Conservation (phyloP, 2,113 vertebrate species). For the Epinephelus cyanopodus region DNA sequence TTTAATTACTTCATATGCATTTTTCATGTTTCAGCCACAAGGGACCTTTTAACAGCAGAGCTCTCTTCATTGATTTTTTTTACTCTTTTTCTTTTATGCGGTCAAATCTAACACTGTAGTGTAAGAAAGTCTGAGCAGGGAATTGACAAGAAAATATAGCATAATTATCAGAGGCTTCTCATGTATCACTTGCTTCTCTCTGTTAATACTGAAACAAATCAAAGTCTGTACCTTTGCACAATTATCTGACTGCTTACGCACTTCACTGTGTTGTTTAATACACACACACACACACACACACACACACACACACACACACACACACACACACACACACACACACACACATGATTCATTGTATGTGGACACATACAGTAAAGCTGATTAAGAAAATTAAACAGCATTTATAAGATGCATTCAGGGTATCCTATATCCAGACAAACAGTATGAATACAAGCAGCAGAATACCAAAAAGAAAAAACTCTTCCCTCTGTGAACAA, state of each 20-base stretch:
- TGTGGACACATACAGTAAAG: too few relatives aligned
- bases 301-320: too few relatives aligned
- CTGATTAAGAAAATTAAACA: slow-evolving; percentile 41
- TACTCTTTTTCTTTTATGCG: not conserved
- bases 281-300: too few relatives aligned
- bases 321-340: too few relatives aligned
- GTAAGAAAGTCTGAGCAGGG: slow-evolving; percentile 23
- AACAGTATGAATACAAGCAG: slow-evolving; percentile 5
- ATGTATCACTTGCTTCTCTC: slow-evolving; percentile 24
- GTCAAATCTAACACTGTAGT: not conserved
- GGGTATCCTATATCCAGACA: slow-evolving; percentile 27
- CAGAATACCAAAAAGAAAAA: not conserved
- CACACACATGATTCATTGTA: too few relatives aligned
- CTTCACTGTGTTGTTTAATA: too few relatives aligned
- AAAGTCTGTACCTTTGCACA: too few relatives aligned
- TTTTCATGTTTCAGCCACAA: slow-evolving; percentile 48
- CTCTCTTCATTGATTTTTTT: slow-evolving; percentile 26
- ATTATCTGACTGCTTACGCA: too few relatives aligned
- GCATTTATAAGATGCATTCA: slow-evolving; percentile 31
- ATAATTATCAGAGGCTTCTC: slow-evolving; percentile 34
- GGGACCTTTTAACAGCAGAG: slow-evolving; percentile 39
- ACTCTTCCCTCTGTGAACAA: slow-evolving; percentile 20
- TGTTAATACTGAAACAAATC: slow-evolving; percentile 59
- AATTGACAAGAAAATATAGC: slow-evolving; percentile 25
- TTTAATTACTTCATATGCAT: slow-evolving; percentile 46